These are phyloP conservation scores for Neelides folsomi DNA, from an alignment of 2,888 invertebrate species.

Conservation along the genomic window DNA sequence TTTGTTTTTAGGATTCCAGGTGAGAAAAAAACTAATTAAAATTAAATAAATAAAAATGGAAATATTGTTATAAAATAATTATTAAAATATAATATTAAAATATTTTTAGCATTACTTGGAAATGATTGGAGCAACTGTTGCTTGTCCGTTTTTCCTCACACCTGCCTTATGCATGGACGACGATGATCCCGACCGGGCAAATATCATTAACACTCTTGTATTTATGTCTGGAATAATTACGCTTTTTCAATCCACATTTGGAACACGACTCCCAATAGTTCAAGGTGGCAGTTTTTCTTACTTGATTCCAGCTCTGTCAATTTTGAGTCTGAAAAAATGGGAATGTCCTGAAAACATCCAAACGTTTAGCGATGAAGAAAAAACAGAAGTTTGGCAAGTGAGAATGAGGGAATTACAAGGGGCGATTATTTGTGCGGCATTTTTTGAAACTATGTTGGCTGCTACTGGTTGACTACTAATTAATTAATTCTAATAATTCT, in stretches of 20 bases:
- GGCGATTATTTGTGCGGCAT: conserved; percentile 62
- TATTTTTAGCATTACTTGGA: conserved; percentile 57
- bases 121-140: conserved; percentile 72
- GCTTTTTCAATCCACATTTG: conserved; percentile 57
- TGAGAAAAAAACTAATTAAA: conserved; percentile 37
- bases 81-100: too few relatives aligned
- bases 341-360: conserved; percentile 38
- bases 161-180: conserved; percentile 65
- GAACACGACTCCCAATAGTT: conserved; percentile 41
- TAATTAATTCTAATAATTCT: not conserved
- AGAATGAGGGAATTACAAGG: conserved; percentile 71
- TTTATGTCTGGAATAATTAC: conserved; percentile 66
- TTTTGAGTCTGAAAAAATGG: conserved; percentile 57
- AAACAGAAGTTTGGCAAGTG: conserved; percentile 54
- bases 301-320: conserved; percentile 61
- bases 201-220: conserved; percentile 68
- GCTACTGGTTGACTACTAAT: conserved; percentile 34
- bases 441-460: conserved; percentile 62
- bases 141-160: conserved; percentile 66
- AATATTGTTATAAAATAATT: too few relatives aligned
- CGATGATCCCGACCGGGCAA: conserved; percentile 57
- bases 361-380: conserved; percentile 45
- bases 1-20: conserved; percentile 67
- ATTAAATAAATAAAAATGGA: too few relatives aligned
- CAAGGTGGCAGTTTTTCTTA: conserved; percentile 63